Base-by-base conservation (phyloP, 2,113 vertebrate genomes). In the Syngnathoides biaculeatus region DNA sequence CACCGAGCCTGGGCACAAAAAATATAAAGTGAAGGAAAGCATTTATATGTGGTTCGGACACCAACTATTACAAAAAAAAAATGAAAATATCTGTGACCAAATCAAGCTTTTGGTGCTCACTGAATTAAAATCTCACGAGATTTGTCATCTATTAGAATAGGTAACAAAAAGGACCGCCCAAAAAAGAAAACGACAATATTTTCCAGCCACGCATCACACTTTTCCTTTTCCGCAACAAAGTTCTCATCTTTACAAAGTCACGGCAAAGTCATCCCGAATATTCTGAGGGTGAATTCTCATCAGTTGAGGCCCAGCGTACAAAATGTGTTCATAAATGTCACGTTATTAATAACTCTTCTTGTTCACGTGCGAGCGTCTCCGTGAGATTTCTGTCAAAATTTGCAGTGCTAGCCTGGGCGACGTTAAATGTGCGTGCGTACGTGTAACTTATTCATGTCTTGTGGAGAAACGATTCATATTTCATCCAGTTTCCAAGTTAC, bases 381-480 rank as follows among this genome's bases (percentile, higher is more conserved):
- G 14, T 57, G 55, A 57, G 55, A 57, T 57, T 57, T 30, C 47
- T 38, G 30, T 64, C 7, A 59, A 8, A 24, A 42, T 22, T 52
- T 1, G 42, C 30, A 40, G n/a, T 7, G 45, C 3, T 4, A 6
- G 22, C 57, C 14, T 15, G 38, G 61, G 52, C 47, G 17, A 67
- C 24, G 61, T 61, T 20, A 61, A 47, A 55, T n/a, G 1, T 62
- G 58, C 39, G 8, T 20, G 13, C 42, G 40, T 62, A 52, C 7
- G 45, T 42, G 55, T 42, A 38, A 68, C 39, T 40, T 26, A 11
- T 26, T 11, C 24, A 14, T 38, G 8, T 57, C 26, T 57, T 3
- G 22, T 27, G 52, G 24, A 55, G 52, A 26, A 55, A 57, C 26
- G 30, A 57, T 57, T 57, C 55, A 57, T 57, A 57, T 57, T 57